Base-by-base conservation (phyloP, 2,888 invertebrate species). In the Falcaria lacertinaria region DNA sequence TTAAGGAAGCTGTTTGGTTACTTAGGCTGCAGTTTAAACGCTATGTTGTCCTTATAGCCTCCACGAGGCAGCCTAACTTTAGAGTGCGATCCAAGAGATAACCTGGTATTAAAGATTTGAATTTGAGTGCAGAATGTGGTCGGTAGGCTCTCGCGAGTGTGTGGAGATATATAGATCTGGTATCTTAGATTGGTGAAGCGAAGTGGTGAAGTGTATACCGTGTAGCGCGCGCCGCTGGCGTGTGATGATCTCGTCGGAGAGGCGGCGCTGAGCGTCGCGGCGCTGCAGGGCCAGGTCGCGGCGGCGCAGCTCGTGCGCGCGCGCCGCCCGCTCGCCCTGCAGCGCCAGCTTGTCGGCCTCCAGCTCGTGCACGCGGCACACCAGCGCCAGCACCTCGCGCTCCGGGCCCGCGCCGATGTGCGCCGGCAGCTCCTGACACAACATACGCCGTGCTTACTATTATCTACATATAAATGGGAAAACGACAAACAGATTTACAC, bases 301-400 rank as follows among this genome's bases (percentile, higher is more conserved):
- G 45, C 97, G 90, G 34, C 96, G 91, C 44, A 98, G 90, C 69
- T 97, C 97, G 63, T 97, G 96, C 61, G 96, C 95, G 16, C 96
- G 91, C 37, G 96, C 94, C 44, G 97, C 90, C 28, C 96, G 90
- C 69, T 96, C 95, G 2, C 97, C 96, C 80, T 97, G 97, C 62
- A 97, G 89, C 60, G 97, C 97, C 83, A 96, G 93, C 85, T 97
- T 98, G 76, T 97, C 97, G 0, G 98, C 97, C 83, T 98, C 98
- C 43, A 98, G 89, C 80, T 97, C 96, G 73, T 98, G 98, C 33
- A 98, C 97, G 55, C 96, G 92, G 66, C 97, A 96, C 74, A 98
- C 93, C 39, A 98, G 88, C 15, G 95, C 94, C 45, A 97, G 80
- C 43, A 98, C 92, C 74, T 98, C 98, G 34, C 96, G 91, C 82